Evolutionary conservation across 1,140 invertebrate species (phyloP).

Genomic region (Tribolium madens): DNA sequence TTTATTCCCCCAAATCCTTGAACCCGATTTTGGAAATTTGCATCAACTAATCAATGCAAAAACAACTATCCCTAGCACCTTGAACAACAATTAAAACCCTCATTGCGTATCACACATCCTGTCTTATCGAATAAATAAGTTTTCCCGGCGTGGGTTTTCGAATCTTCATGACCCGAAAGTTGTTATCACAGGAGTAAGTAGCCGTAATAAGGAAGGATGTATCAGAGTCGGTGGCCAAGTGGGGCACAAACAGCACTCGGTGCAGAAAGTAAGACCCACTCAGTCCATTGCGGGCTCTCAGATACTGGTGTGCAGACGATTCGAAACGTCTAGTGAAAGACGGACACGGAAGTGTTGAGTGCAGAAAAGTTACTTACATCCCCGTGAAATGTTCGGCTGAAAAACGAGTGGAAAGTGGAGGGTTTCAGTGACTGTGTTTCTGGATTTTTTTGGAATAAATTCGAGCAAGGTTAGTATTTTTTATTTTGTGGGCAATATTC

Average conservation of each 20-base stretch:
- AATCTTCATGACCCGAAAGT: conserved; percentile 1
- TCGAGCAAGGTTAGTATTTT: not conserved
- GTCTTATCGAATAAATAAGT: not conserved
- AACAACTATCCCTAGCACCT: too few species aligned
- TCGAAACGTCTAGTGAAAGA: conserved; percentile 27
- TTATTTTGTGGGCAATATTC: not conserved
- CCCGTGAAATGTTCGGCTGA: conserved; percentile 6
- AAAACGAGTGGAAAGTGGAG: not conserved
- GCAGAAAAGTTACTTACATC: not conserved
- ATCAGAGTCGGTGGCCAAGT: conserved; percentile 30
- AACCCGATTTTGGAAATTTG: not conserved
- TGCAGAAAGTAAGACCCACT: conserved; percentile 42
- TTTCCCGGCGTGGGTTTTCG: not conserved
- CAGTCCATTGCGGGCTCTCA: conserved; percentile 39
- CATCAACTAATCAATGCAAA: not conserved
- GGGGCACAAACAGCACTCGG: conserved; percentile 35
- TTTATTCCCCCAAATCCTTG: not conserved
- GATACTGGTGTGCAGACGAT: conserved; percentile 18
- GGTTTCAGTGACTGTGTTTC: conserved; percentile 7
- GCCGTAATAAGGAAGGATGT: conserved; percentile 37
- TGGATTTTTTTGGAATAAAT: conserved; percentile 19
- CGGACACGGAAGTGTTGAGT: conserved; percentile 38
- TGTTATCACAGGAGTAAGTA: conserved; percentile 20
- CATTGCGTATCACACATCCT: conserved; percentile 5
- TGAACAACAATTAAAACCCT: conserved; percentile 11